phyloP scores from a whole-genome alignment of 2,113 vertebrate species.

The Columba livia region DNA sequence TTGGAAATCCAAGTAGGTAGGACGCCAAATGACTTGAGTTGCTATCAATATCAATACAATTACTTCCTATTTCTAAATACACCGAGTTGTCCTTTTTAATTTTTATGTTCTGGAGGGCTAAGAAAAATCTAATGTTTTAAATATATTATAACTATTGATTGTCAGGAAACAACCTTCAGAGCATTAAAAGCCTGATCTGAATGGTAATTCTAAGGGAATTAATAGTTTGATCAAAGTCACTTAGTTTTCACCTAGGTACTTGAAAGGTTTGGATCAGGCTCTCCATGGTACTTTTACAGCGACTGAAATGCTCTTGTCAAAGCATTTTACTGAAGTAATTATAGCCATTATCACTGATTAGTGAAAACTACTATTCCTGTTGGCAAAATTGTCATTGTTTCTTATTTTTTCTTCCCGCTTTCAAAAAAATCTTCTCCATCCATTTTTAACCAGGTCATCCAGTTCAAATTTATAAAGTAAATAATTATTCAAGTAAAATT shows the following conservation, averaged over 20 bases:
- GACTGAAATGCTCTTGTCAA: neutral
- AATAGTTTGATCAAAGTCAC: neutral
- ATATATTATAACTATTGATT: neutral
- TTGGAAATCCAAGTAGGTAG: neutral
- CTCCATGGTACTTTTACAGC: neutral
- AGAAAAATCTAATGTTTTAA: neutral
- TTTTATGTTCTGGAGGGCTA: neutral
- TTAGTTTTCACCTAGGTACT: neutral
- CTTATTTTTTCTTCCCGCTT: neutral
- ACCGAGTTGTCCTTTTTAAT: neutral
- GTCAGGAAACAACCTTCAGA: neutral
- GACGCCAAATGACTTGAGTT: neutral
- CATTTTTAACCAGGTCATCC: neutral
- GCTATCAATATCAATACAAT: neutral
- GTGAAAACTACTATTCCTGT: neutral
- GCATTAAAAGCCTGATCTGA: neutral
- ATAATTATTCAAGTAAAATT: neutral
- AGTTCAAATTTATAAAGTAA: neutral
- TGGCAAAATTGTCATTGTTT: neutral
- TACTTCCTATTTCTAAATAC: neutral
- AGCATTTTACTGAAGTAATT: neutral
- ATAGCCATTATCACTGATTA: neutral
- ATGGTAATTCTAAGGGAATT: neutral
- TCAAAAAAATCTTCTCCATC: neutral
- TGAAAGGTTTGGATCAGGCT: neutral